phyloP scores from a whole-genome alignment of 2,113 vertebrate genomes.

The Carassius carassius region DNA sequence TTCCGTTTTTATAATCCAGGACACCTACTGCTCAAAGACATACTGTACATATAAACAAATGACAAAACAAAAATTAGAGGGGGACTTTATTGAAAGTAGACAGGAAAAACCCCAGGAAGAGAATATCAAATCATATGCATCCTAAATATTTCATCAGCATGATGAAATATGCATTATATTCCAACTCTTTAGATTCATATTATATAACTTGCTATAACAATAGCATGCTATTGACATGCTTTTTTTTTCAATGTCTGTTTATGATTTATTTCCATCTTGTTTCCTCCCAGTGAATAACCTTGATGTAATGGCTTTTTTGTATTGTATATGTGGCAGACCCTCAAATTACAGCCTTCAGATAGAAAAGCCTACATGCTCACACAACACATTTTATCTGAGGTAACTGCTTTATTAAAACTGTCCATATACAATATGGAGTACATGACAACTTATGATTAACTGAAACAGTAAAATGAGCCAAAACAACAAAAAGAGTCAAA shows the following conservation, averaged over 20 bases:
- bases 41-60: constrained; percentile 10
- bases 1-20: constrained; percentile 15
- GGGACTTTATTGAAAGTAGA: constrained; percentile 41
- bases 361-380: not conserved
- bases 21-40: constrained; percentile 25
- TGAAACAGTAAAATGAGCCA: not conserved
- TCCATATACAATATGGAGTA: not conserved
- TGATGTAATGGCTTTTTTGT: not conserved
- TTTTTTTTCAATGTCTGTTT: not conserved
- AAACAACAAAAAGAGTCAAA: not conserved
- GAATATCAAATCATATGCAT: constrained; percentile 75
- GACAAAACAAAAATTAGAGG: constrained; percentile 2
- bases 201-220: no score
- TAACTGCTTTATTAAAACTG: constrained; percentile 28
- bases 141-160: constrained; percentile 74
- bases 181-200: constrained; percentile 74
- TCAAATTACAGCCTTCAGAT: not conserved
- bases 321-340: not conserved
- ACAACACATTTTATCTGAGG: not conserved
- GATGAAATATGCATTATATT: constrained; percentile 77
- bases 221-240: no score
- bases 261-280: not conserved
- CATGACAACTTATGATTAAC: constrained; percentile 15
- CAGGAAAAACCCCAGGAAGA: constrained; percentile 58
- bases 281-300: not conserved